phyloP scores from a whole-genome alignment of 2,113 vertebrate genomes.

The Seriola quinqueradiata region DNA sequence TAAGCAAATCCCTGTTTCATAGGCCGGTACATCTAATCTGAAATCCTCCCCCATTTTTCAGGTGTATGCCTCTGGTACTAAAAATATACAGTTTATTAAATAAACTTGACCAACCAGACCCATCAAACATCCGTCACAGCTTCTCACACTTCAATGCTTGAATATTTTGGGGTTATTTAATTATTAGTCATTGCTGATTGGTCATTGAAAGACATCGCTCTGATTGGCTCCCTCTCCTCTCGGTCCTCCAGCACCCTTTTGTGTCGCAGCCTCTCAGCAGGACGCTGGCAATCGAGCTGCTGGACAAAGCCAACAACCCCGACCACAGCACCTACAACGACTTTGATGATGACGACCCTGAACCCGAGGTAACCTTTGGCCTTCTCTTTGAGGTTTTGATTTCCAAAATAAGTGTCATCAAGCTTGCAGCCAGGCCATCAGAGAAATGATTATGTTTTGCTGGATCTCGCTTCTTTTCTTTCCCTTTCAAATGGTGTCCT shows the following conservation, averaged over 20 bases:
- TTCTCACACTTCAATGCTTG: no score
- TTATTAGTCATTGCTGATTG: neutral
- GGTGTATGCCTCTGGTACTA: neutral
- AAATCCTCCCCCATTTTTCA: no score
- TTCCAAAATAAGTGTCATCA: slow-evolving; percentile 1
- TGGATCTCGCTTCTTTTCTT: slow-evolving; percentile 20
- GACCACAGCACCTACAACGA: slow-evolving; percentile 95
- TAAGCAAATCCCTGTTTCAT: neutral
- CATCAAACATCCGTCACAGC: neutral
- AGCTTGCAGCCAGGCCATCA: neutral
- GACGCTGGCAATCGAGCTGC: slow-evolving; percentile 94
- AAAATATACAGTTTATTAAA: neutral
- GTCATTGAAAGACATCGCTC: neutral
- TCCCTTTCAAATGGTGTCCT: slow-evolving; percentile 16
- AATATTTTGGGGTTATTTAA: neutral
- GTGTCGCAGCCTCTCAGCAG: slow-evolving; percentile 95
- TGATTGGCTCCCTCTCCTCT: neutral
- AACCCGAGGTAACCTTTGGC: slow-evolving; percentile 86
- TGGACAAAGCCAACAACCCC: slow-evolving; percentile 98
- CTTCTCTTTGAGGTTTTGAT: neutral
- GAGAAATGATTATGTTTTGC: slow-evolving; percentile 29
- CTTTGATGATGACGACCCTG: slow-evolving; percentile 97
- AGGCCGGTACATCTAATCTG: neutral
- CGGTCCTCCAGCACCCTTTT: slow-evolving; percentile 92
- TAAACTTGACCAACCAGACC: neutral